Conservation (phyloP, 92 coral and sea anemone genomes). For the Paramuricea clavata region DNA sequence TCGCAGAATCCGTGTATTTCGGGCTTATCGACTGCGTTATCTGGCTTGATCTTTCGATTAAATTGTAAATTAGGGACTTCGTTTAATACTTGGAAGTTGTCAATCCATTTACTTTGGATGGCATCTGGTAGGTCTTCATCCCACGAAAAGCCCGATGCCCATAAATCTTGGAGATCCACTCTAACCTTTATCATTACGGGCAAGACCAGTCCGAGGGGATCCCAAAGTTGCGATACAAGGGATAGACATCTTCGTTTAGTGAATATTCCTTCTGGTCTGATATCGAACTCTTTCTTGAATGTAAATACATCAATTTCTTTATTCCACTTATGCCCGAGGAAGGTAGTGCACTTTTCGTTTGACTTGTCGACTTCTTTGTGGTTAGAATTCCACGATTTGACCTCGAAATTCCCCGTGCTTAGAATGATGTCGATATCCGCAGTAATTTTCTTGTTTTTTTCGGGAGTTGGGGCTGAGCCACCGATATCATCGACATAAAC, state of each 20-base stretch:
- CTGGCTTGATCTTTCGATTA: conserved; percentile 72
- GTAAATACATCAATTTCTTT: neutral
- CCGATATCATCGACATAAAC: conserved; percentile 33
- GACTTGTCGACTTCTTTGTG: neutral
- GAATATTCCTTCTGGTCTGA: neutral
- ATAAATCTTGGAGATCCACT: neutral
- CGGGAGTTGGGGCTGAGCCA: neutral
- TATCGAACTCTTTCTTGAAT: neutral
- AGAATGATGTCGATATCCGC: neutral
- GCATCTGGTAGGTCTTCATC: conserved; percentile 69
- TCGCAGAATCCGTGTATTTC: conserved; percentile 71
- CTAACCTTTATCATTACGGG: neutral
- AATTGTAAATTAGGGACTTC: conserved; percentile 55
- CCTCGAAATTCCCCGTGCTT: neutral
- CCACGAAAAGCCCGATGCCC: conserved; percentile 8
- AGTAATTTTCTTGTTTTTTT: neutral
- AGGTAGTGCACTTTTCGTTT: neutral
- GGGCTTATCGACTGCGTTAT: conserved; percentile 66
- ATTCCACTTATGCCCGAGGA: conserved; percentile 12
- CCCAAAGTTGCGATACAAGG: too few species aligned
- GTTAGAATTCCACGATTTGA: conserved; percentile 18
- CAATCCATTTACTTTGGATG: conserved; percentile 64
- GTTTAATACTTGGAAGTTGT: conserved; percentile 62
- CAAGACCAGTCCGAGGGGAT: too few species aligned
- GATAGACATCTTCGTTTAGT: too few species aligned